Percentiles rank a stretch among this genome's conserved stretches.
Conservation (phyloP, 2,113 vertebrate species). For the Chitala chitala region DNA sequence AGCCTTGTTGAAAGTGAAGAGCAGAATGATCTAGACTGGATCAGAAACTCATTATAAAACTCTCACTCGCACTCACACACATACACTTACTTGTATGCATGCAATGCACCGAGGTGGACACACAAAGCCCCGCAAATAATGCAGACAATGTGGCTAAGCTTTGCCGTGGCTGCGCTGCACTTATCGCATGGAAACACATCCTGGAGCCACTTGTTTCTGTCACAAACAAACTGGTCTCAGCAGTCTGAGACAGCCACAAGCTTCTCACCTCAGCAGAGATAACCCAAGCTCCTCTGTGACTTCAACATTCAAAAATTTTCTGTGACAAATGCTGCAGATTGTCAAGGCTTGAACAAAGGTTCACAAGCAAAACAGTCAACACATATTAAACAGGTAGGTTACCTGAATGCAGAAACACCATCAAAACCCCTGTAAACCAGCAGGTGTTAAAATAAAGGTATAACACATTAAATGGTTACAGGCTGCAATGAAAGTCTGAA, state of each 20-base stretch:
- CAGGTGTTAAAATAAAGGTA: no score
- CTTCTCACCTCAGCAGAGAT: neutral
- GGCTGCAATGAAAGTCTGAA: neutral
- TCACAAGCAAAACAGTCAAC: neutral
- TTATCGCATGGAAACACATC: constrained; percentile 36
- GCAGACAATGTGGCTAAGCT: constrained; percentile 11
- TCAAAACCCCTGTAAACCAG: neutral
- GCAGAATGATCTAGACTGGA: constrained; percentile 34
- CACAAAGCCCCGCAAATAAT: no score
- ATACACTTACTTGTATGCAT: no score
- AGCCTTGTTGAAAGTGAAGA: constrained; percentile 55
- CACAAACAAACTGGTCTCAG: constrained; percentile 16
- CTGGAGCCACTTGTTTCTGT: constrained; percentile 36
- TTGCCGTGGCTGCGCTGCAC: constrained; percentile 40
- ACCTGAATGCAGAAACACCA: neutral
- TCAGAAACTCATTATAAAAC: constrained; percentile 31
- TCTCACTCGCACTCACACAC: neutral
- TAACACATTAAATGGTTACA: no score
- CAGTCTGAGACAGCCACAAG: neutral
- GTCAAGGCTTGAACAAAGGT: neutral
- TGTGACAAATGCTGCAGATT: neutral
- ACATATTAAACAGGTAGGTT: neutral
- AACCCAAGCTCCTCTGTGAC: neutral
- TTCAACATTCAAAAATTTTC: neutral
- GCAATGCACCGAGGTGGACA: no score